phyloP scores from a whole-genome alignment of 2,797 vertebrate species.

The Molossus molossus region DNA sequence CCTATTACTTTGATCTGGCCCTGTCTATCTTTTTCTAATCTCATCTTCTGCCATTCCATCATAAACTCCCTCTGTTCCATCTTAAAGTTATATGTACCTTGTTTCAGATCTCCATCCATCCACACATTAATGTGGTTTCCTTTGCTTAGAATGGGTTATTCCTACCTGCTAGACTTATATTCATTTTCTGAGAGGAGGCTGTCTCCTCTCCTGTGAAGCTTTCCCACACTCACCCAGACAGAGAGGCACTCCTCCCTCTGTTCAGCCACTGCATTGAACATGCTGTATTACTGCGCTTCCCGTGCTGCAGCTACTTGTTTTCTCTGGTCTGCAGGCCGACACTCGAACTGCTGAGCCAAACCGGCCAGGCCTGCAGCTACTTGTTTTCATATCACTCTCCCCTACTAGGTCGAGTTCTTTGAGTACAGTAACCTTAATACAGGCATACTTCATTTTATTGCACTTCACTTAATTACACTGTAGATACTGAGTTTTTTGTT shows the following conservation, averaged over 20 bases:
- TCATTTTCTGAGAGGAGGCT: neutral
- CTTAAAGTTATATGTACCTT: neutral
- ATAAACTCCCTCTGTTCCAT: neutral
- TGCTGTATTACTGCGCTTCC: neutral
- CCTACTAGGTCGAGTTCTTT: neutral
- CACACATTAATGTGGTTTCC: slow-evolving; percentile 14
- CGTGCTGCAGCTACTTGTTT: neutral
- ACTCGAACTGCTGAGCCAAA: too few relatives aligned
- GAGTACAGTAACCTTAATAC: neutral
- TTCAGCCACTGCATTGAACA: neutral
- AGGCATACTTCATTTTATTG: neutral
- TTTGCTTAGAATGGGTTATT: neutral
- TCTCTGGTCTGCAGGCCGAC: too few relatives aligned
- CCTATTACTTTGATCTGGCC: neutral
- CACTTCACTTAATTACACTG: neutral
- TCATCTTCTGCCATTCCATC: neutral
- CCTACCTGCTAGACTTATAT: neutral
- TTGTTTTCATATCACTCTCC: slow-evolving; percentile 2
- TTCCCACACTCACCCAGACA: neutral
- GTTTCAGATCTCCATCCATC: neutral
- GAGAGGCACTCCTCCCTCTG: neutral
- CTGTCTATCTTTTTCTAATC: neutral
- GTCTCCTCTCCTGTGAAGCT: neutral
- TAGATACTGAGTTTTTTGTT: neutral
- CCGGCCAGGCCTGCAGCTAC: neutral